Percentiles rank a stretch among this genome's conserved stretches.
These are phyloP conservation scores for Calliopsis andreniformis DNA, from an alignment of 1,140 invertebrate species.

Conservation along the genomic window DNA sequence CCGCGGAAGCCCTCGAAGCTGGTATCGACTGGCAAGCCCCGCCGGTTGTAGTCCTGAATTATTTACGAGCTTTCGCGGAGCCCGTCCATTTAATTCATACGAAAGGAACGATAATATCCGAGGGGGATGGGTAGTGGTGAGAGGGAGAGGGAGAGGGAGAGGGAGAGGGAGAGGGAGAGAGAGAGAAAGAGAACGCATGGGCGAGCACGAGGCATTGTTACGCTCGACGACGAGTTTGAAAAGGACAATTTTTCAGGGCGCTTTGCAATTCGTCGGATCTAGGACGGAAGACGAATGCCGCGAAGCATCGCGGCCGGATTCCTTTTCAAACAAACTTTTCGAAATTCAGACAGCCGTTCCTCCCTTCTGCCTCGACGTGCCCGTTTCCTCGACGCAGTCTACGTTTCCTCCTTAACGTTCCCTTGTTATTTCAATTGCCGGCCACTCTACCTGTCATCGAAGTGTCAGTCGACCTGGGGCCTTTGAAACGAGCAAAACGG, in stretches of 20 bases:
- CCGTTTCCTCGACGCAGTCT: not conserved
- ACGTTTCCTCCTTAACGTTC: slow-evolving; percentile 46
- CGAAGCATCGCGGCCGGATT: slow-evolving; percentile 37
- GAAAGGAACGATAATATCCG: slow-evolving; percentile 44
- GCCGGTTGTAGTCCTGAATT: slow-evolving; percentile 36
- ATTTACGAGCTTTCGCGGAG: slow-evolving; percentile 36
- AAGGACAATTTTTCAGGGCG: slow-evolving; percentile 58
- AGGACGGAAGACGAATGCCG: slow-evolving; percentile 52
- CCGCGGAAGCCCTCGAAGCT: not conserved
- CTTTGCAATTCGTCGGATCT: slow-evolving; percentile 51
- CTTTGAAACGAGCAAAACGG: slow-evolving; percentile 63
- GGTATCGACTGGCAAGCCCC: slow-evolving; percentile 31
- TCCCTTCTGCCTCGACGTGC: not conserved
- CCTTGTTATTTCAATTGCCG: slow-evolving; percentile 67
- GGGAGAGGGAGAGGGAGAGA: not conserved
- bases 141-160: not conserved
- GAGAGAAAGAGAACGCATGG: slow-evolving; percentile 4
- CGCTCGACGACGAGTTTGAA: slow-evolving; percentile 38
- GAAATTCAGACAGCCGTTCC: slow-evolving; percentile 6
- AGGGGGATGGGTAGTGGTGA: not conserved
- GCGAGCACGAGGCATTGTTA: slow-evolving; percentile 30
- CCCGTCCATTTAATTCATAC: slow-evolving; percentile 43
- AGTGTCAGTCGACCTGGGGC: slow-evolving; percentile 39
- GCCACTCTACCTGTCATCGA: slow-evolving; percentile 65
- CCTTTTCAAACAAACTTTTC: slow-evolving; percentile 57